phyloP scores from a whole-genome alignment of 2,797 vertebrate genomes.

The Lemur catta region DNA sequence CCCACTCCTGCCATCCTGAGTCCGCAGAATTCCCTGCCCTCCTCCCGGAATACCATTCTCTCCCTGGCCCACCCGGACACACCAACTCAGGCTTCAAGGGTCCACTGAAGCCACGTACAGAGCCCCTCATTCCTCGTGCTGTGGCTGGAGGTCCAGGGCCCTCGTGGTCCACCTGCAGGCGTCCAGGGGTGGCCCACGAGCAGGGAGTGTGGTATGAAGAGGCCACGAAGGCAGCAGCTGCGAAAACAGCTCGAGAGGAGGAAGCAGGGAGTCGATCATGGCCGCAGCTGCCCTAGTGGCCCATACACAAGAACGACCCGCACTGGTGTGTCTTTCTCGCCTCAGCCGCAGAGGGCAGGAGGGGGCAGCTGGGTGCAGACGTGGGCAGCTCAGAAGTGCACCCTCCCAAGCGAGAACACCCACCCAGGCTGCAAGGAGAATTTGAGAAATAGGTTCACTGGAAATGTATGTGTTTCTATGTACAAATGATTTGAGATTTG shows the following conservation, averaged over 20 bases:
- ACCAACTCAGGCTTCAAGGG: background rate
- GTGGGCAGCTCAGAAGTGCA: background rate
- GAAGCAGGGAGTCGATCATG: background rate
- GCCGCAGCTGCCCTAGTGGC: background rate
- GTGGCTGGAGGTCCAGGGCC: background rate
- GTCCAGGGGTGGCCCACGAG: background rate
- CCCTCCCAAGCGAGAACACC: background rate
- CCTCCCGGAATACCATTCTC: background rate
- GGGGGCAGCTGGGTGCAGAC: background rate
- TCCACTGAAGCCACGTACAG: background rate
- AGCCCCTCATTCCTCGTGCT: background rate
- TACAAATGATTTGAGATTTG: background rate
- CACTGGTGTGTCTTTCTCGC: background rate
- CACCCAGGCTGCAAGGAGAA: background rate
- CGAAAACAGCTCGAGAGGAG: background rate
- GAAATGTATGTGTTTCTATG: background rate
- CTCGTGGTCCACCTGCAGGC: background rate
- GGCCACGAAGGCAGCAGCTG: background rate
- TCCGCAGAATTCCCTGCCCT: background rate
- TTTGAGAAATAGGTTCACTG: background rate
- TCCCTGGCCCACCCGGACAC: background rate
- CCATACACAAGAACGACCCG: background rate
- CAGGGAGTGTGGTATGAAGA: background rate
- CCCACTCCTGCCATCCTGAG: background rate
- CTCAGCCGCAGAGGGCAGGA: background rate